phyloP scores from a whole-genome alignment of 2,888 invertebrate genomes.

The Buathra laborator region DNA sequence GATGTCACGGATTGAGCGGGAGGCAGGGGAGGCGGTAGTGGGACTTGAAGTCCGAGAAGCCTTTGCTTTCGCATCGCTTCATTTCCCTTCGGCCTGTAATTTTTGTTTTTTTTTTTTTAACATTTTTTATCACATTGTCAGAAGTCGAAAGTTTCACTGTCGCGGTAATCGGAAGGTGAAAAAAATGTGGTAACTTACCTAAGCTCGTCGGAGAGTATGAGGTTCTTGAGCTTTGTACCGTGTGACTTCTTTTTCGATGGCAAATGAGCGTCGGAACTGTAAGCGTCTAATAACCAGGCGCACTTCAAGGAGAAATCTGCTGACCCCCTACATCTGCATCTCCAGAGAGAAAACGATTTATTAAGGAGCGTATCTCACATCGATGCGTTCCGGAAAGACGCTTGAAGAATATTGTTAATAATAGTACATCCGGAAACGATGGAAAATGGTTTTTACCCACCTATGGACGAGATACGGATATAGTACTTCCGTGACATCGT shows the following conservation, averaged over 20 bases:
- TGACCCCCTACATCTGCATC: conserved; percentile 94
- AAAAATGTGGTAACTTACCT: conserved; percentile 75
- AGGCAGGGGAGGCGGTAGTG: conserved; percentile 82
- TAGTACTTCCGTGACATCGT: conserved; percentile 96
- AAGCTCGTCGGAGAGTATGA: conserved; percentile 91
- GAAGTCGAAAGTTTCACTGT: neutral
- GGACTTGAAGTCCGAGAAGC: conserved; percentile 81
- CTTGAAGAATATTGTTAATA: conserved; percentile 24
- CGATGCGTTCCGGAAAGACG: neutral
- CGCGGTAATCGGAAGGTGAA: neutral
- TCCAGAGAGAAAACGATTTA: conserved; percentile 44
- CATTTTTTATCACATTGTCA: neutral
- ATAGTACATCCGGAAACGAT: conserved; percentile 13
- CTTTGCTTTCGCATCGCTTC: conserved; percentile 80
- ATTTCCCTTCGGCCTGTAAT: conserved; percentile 82
- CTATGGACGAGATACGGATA: conserved; percentile 86
- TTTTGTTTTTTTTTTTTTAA: neutral
- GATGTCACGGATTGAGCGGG: conserved; percentile 82
- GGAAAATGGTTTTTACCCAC: conserved; percentile 84
- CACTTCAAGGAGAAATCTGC: conserved; percentile 98
- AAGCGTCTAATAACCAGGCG: conserved; percentile 98
- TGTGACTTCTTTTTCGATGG: conserved; percentile 91
- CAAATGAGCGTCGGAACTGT: conserved; percentile 91
- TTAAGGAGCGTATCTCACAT: conserved; percentile 14
- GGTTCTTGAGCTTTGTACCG: conserved; percentile 91